Percentiles rank a stretch among this genome's conserved stretches.
phyloP scores from a whole-genome alignment of 1,140 invertebrate genomes.

The Hetaerina americana region DNA sequence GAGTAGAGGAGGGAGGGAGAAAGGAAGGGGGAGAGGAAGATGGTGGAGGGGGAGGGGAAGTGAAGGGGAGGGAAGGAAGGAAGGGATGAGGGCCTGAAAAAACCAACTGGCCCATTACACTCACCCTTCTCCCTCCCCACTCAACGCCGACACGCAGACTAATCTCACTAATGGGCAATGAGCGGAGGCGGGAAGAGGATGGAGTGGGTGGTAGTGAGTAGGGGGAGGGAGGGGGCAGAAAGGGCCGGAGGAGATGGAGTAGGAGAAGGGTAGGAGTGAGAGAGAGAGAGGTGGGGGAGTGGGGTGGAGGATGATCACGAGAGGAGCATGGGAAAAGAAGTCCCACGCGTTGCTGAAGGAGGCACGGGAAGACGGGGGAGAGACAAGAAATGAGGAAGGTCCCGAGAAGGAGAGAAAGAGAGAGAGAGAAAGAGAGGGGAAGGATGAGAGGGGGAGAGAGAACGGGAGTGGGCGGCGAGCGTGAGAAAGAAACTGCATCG shows the following conservation, averaged over 20 bases:
- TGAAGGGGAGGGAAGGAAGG: constrained; percentile 5
- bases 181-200: neutral
- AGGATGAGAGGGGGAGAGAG: constrained; percentile 19
- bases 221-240: neutral
- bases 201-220: neutral
- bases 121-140: neutral
- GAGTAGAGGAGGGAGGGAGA: neutral
- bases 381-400: too few species aligned
- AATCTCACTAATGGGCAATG: neutral
- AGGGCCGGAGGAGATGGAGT: constrained; percentile 20
- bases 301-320: too few species aligned
- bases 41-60: constrained; percentile 4
- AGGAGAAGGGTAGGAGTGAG: constrained; percentile 23
- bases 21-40: neutral
- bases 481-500: constrained; percentile 17
- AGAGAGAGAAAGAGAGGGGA: too few species aligned
- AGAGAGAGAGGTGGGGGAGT: too few species aligned
- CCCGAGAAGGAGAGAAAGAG: too few species aligned
- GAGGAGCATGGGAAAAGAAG: too few species aligned
- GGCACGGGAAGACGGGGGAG: too few species aligned
- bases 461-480: constrained; percentile 23
- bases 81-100: neutral
- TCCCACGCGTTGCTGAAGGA: too few species aligned
- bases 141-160: neutral
- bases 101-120: neutral